Evolutionary conservation across 2,888 invertebrate species (phyloP).

Genomic region (Agrochola lota): DNA sequence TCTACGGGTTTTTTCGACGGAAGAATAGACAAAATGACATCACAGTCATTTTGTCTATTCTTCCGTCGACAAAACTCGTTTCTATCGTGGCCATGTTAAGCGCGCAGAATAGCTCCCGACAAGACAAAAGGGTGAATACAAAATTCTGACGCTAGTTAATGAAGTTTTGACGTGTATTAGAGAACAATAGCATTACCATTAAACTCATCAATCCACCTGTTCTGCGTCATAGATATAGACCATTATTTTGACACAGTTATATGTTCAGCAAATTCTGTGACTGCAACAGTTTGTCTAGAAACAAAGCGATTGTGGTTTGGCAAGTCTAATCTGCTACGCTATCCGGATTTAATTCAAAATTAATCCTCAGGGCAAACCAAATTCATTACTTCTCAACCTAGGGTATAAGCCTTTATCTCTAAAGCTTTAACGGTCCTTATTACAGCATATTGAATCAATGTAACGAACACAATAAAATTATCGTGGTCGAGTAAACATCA

Average conservation of each 20-base stretch:
- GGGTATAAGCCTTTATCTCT: neutral
- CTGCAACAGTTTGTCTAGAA: neutral
- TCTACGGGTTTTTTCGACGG: no score
- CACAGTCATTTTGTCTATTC: no score
- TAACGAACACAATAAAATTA: slow-evolving; percentile 39
- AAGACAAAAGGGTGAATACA: slow-evolving; percentile 8
- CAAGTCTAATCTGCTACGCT: neutral
- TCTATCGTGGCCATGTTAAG: no score
- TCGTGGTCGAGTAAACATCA: slow-evolving; percentile 27
- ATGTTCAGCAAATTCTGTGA: neutral
- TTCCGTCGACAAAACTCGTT: no score
- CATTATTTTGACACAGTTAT: slow-evolving; percentile 6
- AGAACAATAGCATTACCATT: slow-evolving; percentile 9
- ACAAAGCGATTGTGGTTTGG: slow-evolving; percentile 10
- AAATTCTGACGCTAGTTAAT: slow-evolving; percentile 16
- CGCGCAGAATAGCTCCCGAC: neutral
- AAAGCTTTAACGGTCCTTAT: neutral
- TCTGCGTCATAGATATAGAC: neutral
- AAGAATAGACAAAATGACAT: no score
- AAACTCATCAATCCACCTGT: slow-evolving; percentile 7
- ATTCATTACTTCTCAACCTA: slow-evolving; percentile 18
- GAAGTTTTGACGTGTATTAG: slow-evolving; percentile 2
- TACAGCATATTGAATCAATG: slow-evolving; percentile 25
- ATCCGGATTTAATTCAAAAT: slow-evolving; percentile 2
- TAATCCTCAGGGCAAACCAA: slow-evolving; percentile 16